Percentiles rank a stretch among this genome's conserved stretches.
Evolutionary conservation across 2,888 invertebrate species (phyloP).

Genomic region (Cheilosia scutellata): DNA sequence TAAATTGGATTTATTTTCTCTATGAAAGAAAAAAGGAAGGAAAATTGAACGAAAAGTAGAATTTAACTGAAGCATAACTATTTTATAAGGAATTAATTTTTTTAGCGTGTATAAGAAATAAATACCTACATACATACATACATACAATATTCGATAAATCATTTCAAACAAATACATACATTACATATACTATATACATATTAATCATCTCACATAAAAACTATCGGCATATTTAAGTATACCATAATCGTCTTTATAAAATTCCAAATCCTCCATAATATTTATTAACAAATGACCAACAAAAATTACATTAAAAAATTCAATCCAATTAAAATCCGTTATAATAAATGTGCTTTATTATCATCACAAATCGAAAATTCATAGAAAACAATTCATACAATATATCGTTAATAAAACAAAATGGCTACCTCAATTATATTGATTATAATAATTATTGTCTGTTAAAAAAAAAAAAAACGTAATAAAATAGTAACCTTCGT

Average conservation of each 20-base stretch:
- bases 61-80: constrained; percentile 7
- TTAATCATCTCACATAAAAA: constrained; percentile 9
- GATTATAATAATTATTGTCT: constrained; percentile 37
- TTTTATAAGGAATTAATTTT: constrained; percentile 50
- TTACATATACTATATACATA: constrained; percentile 1
- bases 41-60: constrained; percentile 26
- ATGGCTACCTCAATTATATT: constrained; percentile 69
- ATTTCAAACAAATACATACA: neutral
- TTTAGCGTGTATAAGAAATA: constrained; percentile 16
- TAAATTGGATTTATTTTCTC: constrained; percentile 6
- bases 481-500: neutral
- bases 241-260: neutral
- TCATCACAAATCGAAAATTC: constrained; percentile 1
- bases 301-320: constrained; percentile 19
- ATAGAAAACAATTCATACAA: constrained; percentile 8
- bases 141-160: constrained; percentile 32
- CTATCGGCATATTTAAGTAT: neutral
- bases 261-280: constrained; percentile 9
- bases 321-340: constrained; percentile 6
- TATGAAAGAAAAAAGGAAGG: neutral
- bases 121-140: constrained; percentile 26
- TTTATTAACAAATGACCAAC: constrained; percentile 41
- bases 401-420: constrained; percentile 49
- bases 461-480: constrained; percentile 25
- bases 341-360: constrained; percentile 35